Percentiles rank a stretch among this genome's conserved stretches.
Conservation (phyloP, 2,113 vertebrate species). For the Tetrax tetrax region DNA sequence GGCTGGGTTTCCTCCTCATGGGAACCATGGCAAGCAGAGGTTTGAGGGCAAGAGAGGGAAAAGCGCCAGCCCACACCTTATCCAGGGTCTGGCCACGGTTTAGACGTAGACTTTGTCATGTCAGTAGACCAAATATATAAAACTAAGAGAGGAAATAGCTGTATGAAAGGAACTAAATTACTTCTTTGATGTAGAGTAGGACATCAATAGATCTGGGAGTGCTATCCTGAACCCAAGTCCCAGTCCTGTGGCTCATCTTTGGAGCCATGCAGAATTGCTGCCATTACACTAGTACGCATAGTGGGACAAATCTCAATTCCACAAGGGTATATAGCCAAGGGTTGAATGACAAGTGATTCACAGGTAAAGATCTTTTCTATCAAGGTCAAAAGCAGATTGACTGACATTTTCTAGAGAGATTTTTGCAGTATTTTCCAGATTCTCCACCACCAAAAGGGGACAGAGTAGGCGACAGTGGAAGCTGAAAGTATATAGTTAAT, state of each 20-base stretch:
- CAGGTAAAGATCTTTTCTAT: neutral
- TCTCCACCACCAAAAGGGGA: neutral
- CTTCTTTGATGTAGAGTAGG: neutral
- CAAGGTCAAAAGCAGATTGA: neutral
- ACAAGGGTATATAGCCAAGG: neutral
- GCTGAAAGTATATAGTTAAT: neutral
- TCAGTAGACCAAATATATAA: neutral
- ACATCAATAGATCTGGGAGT: neutral
- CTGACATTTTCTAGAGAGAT: neutral
- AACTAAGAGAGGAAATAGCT: neutral
- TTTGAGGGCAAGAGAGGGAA: accelerated
- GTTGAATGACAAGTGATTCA: neutral
- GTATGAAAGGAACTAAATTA: neutral
- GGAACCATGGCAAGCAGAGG: neutral
- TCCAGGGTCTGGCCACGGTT: neutral
- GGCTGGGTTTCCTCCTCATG: neutral
- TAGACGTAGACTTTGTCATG: neutral
- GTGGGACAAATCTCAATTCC: neutral
- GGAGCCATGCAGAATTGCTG: neutral
- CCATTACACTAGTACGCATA: neutral
- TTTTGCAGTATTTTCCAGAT: neutral
- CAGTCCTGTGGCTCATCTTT: neutral
- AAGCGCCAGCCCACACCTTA: neutral
- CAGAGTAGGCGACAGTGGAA: accelerated
- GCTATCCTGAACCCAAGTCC: neutral